Percentiles rank a stretch among this genome's conserved stretches.
Conservation (phyloP, 2,888 invertebrate genomes). For the Falcaria lacertinaria region DNA sequence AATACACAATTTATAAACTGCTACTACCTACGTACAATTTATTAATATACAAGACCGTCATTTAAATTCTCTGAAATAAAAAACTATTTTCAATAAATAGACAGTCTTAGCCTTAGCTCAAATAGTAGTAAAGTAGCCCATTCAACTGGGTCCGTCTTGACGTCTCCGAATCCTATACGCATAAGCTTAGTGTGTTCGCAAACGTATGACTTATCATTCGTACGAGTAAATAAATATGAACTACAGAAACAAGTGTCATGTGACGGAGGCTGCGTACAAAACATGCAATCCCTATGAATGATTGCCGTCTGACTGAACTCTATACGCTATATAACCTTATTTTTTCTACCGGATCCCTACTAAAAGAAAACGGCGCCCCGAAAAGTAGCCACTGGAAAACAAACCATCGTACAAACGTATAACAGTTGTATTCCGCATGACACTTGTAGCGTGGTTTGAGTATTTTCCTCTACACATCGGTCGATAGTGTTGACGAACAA, state of each 20-base stretch:
- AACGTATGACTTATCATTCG: constrained; percentile 40
- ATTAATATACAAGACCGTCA: no score
- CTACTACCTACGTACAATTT: no score
- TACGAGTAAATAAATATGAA: constrained; percentile 57
- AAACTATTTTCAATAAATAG: no score
- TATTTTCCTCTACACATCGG: constrained; percentile 65
- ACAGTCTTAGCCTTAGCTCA: no score
- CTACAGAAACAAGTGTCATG: constrained; percentile 51
- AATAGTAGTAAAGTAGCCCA: no score
- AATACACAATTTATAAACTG: no score
- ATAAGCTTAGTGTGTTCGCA: constrained; percentile 16
- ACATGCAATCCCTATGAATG: constrained; percentile 67
- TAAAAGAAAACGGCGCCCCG: constrained; percentile 39
- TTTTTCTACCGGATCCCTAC: constrained; percentile 44
- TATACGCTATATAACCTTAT: constrained; percentile 49
- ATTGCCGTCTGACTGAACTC: constrained; percentile 60
- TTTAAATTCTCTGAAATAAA: no score
- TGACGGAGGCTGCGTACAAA: constrained; percentile 56
- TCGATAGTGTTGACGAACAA: constrained; percentile 78
- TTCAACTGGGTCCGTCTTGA: no score
- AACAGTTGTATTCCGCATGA: constrained; percentile 57
- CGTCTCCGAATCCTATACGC: constrained; percentile 24
- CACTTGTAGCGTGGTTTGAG: constrained; percentile 51
- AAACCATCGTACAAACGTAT: constrained; percentile 43
- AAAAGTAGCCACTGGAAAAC: constrained; percentile 43